These are phyloP conservation scores for Lycaon pictus DNA, from an alignment of 2,113 vertebrate species.

Conservation along the genomic window DNA sequence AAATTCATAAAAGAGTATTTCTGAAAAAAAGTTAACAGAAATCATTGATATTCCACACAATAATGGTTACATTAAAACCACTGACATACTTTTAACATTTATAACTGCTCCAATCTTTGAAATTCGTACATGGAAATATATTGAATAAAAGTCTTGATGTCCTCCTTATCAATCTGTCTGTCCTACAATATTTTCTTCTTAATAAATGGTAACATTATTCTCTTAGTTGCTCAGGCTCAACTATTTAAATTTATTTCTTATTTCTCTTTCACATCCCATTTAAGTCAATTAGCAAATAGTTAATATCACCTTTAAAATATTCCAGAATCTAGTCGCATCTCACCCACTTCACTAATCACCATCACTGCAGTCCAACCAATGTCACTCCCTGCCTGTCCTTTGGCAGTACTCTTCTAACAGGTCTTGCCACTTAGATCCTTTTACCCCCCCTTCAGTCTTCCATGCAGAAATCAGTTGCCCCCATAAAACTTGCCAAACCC, in stretches of 20 bases:
- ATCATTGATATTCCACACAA: conserved; percentile 68
- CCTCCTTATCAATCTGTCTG: background rate
- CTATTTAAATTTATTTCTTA: background rate
- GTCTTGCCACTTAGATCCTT: background rate
- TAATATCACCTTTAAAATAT: background rate
- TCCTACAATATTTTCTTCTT: background rate
- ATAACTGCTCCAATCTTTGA: conserved; percentile 20
- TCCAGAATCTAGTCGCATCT: background rate
- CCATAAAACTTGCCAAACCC: background rate
- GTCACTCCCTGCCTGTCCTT: background rate
- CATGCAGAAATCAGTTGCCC: background rate
- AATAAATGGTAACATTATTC: background rate
- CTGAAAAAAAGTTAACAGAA: conserved; percentile 58
- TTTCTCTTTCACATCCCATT: background rate
- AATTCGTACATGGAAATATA: conserved; percentile 11
- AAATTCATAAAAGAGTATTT: conserved; percentile 61
- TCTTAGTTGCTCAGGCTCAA: background rate
- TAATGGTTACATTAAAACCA: conserved; percentile 59
- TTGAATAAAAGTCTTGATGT: conserved; percentile 21
- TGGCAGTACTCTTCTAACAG: background rate
- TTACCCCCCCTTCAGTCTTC: background rate
- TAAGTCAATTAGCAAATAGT: background rate
- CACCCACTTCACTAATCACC: background rate
- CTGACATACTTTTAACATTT: conserved; percentile 40
- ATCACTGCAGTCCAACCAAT: background rate